Evolutionary conservation across 2,113 vertebrate genomes (phyloP).

Genomic region (Corythaeola cristata): DNA sequence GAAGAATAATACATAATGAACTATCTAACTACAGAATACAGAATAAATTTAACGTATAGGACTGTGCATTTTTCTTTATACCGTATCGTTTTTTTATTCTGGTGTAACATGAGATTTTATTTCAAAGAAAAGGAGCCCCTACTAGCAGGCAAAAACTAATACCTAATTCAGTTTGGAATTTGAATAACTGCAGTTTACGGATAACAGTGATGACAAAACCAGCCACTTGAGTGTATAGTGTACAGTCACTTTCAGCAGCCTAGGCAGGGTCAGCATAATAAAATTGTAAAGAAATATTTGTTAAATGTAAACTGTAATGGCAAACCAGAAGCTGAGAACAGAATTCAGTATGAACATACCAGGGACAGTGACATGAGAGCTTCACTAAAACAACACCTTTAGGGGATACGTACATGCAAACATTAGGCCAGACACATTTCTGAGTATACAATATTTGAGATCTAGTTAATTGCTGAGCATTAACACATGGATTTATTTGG

Average conservation of each 20-base stretch:
- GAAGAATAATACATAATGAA: rapidly evolving
- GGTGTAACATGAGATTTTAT: rapidly evolving
- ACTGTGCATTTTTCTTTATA: background rate
- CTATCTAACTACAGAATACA: background rate
- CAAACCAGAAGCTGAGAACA: background rate
- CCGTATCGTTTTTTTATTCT: background rate
- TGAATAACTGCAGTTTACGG: background rate
- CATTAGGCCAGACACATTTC: background rate
- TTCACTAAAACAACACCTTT: background rate
- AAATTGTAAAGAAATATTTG: background rate
- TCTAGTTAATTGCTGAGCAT: background rate
- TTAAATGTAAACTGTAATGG: background rate
- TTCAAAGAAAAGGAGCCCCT: background rate
- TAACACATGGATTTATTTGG: background rate
- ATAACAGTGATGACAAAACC: background rate
- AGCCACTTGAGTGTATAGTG: background rate
- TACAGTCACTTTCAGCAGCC: background rate
- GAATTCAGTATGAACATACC: background rate
- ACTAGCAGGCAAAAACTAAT: background rate
- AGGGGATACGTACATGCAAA: background rate
- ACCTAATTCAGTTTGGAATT: background rate
- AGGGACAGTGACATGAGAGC: background rate
- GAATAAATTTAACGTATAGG: rapidly evolving
- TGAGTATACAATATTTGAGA: background rate
- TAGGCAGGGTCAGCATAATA: background rate